Base-by-base conservation (phyloP, 2,888 invertebrate species). In the Drosophila buzzatii region DNA sequence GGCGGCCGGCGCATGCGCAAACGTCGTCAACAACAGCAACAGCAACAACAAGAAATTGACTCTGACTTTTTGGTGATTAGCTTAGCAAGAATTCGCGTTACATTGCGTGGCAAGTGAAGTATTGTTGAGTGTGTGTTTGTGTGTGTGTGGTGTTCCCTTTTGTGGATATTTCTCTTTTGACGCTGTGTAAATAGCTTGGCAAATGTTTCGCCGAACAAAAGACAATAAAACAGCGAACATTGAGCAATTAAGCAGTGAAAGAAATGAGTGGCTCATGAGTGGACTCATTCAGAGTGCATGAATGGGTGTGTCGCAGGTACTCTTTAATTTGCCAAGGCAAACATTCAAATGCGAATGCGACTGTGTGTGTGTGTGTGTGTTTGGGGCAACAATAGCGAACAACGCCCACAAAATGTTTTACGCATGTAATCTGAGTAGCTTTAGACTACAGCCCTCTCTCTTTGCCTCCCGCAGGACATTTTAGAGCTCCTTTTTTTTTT, bases 51-150 rank as follows among this genome's bases (percentile, higher is more conserved):
- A 74, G 70, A 70, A 75, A 56, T 79, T 87, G 81, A 81, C 76
- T 72, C 75, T 81, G 79, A 79, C 77, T 80, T 80, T 80, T 80
- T 79, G 78, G 76, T 89, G 87, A 88, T 88, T 88, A 88, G 87
- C 84, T 88, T 88, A 89, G 71, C 87, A 83, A 86, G 87, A 88
- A 88, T 88, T 88, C 89, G 86, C 86, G 82, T 83, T 82, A 82
- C 85, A 78, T 76, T 79, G 79, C 72, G 58, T 73, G 69, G 62
- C 67, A 76, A 68, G 55, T 71, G 73, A 12, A 59, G 75, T 61
- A 41, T 33, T n/a, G 3, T 41, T 60, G 44, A 52, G 52, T 44
- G 56, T 18, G 31, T 47, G 35, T 61, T 56, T 60, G 60, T 57
- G 44, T 57, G 61, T 68, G 51, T 61, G 57, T 12, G 42, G 5